A percentile compares a stretch with the other conserved stretches of the same genome.
phyloP scores from a whole-genome alignment of 2,888 invertebrate genomes.

The Parnassius glacialis region DNA sequence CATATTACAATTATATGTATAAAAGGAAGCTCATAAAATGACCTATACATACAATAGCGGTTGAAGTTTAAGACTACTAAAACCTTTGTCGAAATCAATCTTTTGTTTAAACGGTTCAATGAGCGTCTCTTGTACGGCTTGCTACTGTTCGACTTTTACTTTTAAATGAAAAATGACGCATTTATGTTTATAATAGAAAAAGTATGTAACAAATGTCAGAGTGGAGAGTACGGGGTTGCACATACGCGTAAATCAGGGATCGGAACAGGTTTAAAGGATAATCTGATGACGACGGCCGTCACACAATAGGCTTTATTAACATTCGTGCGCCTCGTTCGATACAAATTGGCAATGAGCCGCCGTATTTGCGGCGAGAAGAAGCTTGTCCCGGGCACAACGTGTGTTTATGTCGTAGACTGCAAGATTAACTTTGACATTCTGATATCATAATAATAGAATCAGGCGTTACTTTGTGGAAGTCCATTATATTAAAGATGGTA shows the following conservation, averaged over 20 bases:
- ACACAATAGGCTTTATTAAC: conserved; percentile 75
- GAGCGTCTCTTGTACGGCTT: no score
- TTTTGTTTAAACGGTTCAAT: no score
- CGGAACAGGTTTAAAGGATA: conserved; percentile 36
- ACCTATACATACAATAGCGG: no score
- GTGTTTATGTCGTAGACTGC: conserved; percentile 2
- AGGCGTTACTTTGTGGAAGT: no score
- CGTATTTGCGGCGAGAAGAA: conserved; percentile 39
- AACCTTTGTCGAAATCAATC: conserved; percentile 18
- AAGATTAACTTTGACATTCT: no score
- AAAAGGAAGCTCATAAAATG: no score
- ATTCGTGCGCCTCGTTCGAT: conserved; percentile 60
- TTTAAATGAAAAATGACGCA: no score
- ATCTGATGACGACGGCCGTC: conserved; percentile 51
- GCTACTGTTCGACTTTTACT: no score
- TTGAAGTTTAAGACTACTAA: conserved; percentile 19
- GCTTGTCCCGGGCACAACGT: neutral
- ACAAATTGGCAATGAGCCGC: conserved; percentile 69
- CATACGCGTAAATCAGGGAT: conserved; percentile 6
- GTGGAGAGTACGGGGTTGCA: neutral
- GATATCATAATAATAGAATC: no score
- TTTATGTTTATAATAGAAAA: no score
- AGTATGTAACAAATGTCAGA: no score
- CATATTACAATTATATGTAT: neutral
- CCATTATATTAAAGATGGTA: no score